Evolutionary conservation across 2,888 invertebrate species (phyloP).

Genomic region (Mylabris sibirica): DNA sequence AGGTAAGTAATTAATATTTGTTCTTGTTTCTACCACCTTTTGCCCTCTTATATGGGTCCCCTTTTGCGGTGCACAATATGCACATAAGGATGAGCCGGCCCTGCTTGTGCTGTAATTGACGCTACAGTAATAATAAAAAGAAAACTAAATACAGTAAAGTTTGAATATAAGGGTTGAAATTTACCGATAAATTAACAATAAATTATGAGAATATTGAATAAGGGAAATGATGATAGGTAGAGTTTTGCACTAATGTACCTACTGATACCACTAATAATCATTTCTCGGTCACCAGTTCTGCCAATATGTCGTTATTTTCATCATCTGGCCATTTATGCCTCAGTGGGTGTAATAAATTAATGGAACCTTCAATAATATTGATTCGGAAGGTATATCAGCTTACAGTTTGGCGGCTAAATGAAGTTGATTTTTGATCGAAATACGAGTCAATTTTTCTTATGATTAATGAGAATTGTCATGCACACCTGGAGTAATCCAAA

Average conservation of each 20-base stretch:
- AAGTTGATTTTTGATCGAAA: no score
- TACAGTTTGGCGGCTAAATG: no score
- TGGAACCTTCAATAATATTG: neutral
- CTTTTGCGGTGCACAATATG: no score
- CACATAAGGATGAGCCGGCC: no score
- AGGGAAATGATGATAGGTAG: neutral
- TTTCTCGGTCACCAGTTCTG: slow-evolving; percentile 32
- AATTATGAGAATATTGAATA: neutral
- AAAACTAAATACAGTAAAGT: no score
- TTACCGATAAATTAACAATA: neutral
- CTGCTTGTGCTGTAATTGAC: no score
- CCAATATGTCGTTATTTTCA: slow-evolving; percentile 30
- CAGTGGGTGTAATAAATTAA: neutral
- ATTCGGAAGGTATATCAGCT: neutral
- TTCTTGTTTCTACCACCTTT: no score
- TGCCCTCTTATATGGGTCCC: no score
- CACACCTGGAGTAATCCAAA: no score
- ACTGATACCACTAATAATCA: slow-evolving; percentile 32
- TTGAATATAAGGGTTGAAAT: neutral
- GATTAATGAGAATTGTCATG: no score
- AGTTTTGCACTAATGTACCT: slow-evolving; percentile 34
- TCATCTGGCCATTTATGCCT: neutral
- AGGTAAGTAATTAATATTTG: no score
- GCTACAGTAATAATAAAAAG: neutral
- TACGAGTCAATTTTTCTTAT: no score